phyloP scores from a whole-genome alignment of 2,113 vertebrate species.

The Pipra filicauda region DNA sequence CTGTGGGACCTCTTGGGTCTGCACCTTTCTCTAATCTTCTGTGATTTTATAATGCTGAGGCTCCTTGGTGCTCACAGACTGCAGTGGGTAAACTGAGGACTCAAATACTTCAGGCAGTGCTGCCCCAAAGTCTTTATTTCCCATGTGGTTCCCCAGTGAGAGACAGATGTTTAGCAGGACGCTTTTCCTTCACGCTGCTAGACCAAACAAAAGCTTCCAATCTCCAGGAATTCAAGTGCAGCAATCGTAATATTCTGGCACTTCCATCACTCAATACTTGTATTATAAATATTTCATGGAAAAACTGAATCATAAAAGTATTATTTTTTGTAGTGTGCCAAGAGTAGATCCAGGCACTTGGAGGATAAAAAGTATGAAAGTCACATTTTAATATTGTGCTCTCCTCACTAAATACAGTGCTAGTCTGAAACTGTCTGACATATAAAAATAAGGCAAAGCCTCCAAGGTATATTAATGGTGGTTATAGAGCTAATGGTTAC shows the following conservation, averaged over 20 bases:
- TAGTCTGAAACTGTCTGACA: constrained; percentile 40
- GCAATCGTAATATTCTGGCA: constrained; percentile 46
- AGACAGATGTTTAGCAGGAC: constrained; percentile 51
- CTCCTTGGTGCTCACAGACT: not conserved
- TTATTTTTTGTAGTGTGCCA: constrained; percentile 62
- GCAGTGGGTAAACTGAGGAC: not conserved
- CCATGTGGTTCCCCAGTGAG: constrained; percentile 4
- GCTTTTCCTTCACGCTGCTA: not conserved
- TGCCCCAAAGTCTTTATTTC: constrained; percentile 54
- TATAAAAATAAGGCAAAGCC: constrained; percentile 41
- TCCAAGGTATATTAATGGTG: constrained; percentile 35
- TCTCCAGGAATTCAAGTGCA: constrained; percentile 43
- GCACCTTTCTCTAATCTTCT: not conserved
- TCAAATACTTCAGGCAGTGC: not conserved
- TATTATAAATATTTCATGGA: constrained; percentile 63
- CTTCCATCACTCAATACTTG: constrained; percentile 42
- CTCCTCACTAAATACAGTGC: constrained; percentile 21
- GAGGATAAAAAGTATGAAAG: constrained; percentile 57
- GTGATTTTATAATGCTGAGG: not conserved
- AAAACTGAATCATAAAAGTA: constrained; percentile 53
- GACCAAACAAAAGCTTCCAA: constrained; percentile 53
- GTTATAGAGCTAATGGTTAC: constrained; percentile 56
- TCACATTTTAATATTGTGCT: constrained; percentile 61
- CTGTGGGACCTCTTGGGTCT: not conserved
- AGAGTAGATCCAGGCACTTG: constrained; percentile 57